These are phyloP conservation scores for roundworm (Caenorhabditis elegans) DNA, from an alignment of 1,140 invertebrate genomes.

Conservation along the genomic window DNA sequence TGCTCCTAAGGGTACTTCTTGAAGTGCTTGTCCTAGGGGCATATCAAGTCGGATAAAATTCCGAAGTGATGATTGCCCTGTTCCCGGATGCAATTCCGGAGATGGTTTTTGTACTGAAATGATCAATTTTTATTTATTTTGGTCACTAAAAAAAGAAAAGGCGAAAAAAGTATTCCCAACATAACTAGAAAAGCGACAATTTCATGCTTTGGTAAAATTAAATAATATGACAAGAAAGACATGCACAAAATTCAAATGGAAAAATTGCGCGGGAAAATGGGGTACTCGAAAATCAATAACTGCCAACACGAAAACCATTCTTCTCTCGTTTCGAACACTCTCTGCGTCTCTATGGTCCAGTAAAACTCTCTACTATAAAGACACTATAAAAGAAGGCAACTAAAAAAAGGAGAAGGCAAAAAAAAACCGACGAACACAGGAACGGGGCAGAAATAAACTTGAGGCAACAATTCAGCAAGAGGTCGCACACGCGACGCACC, in stretches of 20 bases:
- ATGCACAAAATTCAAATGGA: no score
- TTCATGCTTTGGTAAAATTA: no score
- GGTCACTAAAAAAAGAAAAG: not conserved
- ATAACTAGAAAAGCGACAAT: not conserved
- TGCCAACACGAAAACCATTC: no score
- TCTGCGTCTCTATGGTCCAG: no score
- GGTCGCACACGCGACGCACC: not conserved
- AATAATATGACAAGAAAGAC: no score
- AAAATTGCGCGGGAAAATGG: no score
- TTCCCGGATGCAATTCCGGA: not conserved
- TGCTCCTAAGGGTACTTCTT: not conserved
- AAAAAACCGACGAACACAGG: not conserved
- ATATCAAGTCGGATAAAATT: constrained; percentile 19
- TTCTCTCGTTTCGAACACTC: no score
- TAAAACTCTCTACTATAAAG: no score
- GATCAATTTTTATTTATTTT: not conserved
- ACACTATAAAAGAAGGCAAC: not conserved
- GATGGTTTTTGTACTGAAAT: not conserved
- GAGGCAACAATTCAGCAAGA: not conserved
- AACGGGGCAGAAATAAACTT: no score
- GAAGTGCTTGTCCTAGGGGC: not conserved
- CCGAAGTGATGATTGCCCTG: not conserved
- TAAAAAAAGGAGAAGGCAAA: not conserved
- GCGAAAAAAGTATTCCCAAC: not conserved
- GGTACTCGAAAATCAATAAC: constrained; percentile 4